Evolutionary conservation across 2,113 vertebrate species (phyloP), one percentile per base, ranked within the genome.

Genomic region (Pogona vitticeps): DNA sequence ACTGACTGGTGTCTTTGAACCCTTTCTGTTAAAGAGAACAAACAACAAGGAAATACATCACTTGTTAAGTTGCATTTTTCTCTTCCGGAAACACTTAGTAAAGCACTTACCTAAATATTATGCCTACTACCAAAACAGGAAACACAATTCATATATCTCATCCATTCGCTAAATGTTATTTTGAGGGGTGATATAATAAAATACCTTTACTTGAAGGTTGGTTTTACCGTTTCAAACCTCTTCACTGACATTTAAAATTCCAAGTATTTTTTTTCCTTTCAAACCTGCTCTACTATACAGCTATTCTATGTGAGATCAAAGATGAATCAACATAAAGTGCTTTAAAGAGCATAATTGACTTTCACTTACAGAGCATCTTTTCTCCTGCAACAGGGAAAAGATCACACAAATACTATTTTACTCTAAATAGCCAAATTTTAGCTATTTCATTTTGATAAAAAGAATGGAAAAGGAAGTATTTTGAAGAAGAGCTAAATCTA

Each of bases 1-100:
- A 99, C 98, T 99, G 99, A 98, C 98, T 99, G 97, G 99, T 99
- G 98, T 99, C 99, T 99, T 98, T 99, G 98, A 99, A 99, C 97
- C 98, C 98, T 97, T 99, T 99, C 98, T 99, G 98, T 97, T 96
- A 97, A 96, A 95, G 95, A 97, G 97, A 98, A 97, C 96, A 97
- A 97, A 97, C 96, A 96, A 95, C 94, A 97, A 96, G 96, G 90
- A 96, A 94, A 95, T 94, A 95, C 96, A 96, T 97, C 96, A 97
- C 96, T 97, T 97, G 96, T 97, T 87, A 97, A 95, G 95, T 96
- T 97, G 94, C 95, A 97, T 96, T 97, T 97, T 96, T 94, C 93
- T 93, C 96, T 97, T 95, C 93, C 94, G 95, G 89, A 95, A 97
- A 97, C 96, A 97, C 96, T 97, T 96, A 96, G 94, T 96, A 96